Percentiles rank a stretch among this genome's conserved stretches.
phyloP scores from a whole-genome alignment of 2,797 vertebrate genomes.

The Sparidentex hasta region DNA sequence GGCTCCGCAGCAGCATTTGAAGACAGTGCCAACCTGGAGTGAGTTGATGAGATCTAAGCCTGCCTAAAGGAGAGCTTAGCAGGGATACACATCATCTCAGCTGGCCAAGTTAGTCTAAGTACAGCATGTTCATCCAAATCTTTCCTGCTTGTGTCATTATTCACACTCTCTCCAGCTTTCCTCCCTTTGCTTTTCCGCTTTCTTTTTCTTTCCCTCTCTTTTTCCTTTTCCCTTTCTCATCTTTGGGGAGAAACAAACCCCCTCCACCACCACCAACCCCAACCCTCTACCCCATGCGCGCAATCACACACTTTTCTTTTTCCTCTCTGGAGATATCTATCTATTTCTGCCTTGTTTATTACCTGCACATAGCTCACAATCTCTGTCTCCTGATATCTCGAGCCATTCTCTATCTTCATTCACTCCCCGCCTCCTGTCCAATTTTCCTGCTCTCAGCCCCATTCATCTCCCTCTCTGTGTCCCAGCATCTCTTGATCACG shows the following conservation, averaged over 20 bases:
- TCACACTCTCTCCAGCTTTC: slow-evolving; percentile 61
- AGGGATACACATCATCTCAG: slow-evolving; percentile 76
- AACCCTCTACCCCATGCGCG: slow-evolving; percentile 17
- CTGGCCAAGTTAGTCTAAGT: slow-evolving; percentile 76
- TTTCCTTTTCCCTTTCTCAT: slow-evolving; percentile 40
- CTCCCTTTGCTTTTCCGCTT: slow-evolving; percentile 21
- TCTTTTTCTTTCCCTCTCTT: slow-evolving; percentile 35
- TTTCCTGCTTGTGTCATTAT: slow-evolving; percentile 70
- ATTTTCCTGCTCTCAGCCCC: slow-evolving; percentile 81
- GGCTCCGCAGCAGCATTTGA: slow-evolving; percentile 66
- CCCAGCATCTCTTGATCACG: slow-evolving; percentile 78
- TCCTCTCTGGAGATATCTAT: slow-evolving; percentile 79
- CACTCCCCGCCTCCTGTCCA: slow-evolving; percentile 81
- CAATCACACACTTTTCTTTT: slow-evolving; percentile 75
- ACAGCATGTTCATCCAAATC: slow-evolving; percentile 76
- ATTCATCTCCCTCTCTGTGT: slow-evolving; percentile 82
- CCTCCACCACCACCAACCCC: not conserved
- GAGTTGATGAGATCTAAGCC: slow-evolving; percentile 80
- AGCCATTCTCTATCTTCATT: slow-evolving; percentile 83
- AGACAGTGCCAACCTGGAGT: slow-evolving; percentile 75
- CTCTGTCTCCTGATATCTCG: slow-evolving; percentile 80
- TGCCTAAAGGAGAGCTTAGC: slow-evolving; percentile 81
- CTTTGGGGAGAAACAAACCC: slow-evolving; percentile 37
- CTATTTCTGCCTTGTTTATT: slow-evolving; percentile 83
- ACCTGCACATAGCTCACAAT: slow-evolving; percentile 81